Percentiles rank a stretch among this genome's conserved stretches.
These are phyloP conservation scores for Pelagia noctiluca DNA, from an alignment of 30 jellyfish, hydroid and myxozoan genomes.

Conservation along the genomic window DNA sequence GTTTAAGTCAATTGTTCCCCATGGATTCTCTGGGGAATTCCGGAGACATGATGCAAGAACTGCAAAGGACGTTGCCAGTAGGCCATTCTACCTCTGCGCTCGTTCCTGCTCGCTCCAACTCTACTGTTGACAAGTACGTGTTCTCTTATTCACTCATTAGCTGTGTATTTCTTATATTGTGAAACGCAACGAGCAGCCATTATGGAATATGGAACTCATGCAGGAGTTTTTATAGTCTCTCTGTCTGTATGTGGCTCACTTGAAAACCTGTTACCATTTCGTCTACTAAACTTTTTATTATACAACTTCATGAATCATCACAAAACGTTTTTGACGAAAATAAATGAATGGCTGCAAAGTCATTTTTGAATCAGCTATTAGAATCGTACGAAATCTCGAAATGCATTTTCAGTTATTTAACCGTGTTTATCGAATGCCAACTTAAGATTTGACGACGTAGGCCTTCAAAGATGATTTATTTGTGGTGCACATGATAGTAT, in stretches of 20 bases:
- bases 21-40: conserved; percentile 7
- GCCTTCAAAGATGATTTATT: neutral
- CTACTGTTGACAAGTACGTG: conserved; percentile 48
- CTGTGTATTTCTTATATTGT: no score
- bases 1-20: conserved; percentile 51
- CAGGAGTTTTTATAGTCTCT: no score
- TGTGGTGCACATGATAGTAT: neutral
- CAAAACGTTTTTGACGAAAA: neutral
- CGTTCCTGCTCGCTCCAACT: conserved; percentile 36
- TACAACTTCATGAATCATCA: neutral
- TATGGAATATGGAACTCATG: no score
- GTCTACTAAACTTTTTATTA: neutral
- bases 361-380: neutral
- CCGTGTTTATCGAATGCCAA: no score
- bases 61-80: conserved; percentile 16
- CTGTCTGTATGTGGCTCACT: neutral
- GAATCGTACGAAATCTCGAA: neutral
- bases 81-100: conserved; percentile 30
- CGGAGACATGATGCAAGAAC: conserved; percentile 44
- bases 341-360: neutral
- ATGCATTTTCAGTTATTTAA: neutral
- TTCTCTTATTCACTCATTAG: neutral
- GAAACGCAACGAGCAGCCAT: no score
- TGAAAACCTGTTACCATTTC: neutral
- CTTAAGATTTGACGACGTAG: no score